These are phyloP conservation scores for Chrysolina oricalcia DNA, from an alignment of 2,888 invertebrate genomes.

Conservation along the genomic window DNA sequence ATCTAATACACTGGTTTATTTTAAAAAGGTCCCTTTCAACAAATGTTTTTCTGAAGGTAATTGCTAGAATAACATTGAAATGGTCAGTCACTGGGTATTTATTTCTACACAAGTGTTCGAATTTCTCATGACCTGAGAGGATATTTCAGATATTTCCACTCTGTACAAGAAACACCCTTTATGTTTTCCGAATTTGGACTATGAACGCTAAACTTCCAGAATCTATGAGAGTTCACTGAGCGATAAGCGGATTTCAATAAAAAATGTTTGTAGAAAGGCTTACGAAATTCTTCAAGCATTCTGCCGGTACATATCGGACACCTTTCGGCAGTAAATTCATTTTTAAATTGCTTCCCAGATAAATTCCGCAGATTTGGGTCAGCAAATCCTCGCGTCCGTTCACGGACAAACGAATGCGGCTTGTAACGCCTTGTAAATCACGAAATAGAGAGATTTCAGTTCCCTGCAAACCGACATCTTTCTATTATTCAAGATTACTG, in stretches of 20 bases:
- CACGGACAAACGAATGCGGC: slow-evolving; percentile 54
- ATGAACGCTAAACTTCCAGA: no score
- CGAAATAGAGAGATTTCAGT: slow-evolving; percentile 47
- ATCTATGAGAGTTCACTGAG: no score
- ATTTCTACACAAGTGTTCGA: no score
- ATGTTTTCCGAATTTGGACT: no score
- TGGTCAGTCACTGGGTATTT: no score
- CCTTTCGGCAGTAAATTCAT: slow-evolving; percentile 33
- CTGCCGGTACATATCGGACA: slow-evolving; percentile 29
- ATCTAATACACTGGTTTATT: no score
- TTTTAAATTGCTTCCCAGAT: slow-evolving; percentile 44
- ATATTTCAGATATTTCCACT: no score
- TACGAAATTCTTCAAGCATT: neutral
- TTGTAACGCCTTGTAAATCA: slow-evolving; percentile 39
- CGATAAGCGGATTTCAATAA: neutral
- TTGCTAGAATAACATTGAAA: no score
- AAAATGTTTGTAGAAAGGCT: neutral
- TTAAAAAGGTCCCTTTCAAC: no score
- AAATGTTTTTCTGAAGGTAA: no score
- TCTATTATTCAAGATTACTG: slow-evolving; percentile 47
- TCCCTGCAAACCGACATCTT: slow-evolving; percentile 39
- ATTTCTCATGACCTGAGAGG: no score
- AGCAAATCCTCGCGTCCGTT: slow-evolving; percentile 56
- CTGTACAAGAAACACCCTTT: no score
- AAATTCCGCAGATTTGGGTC: slow-evolving; percentile 55